A percentile compares a stretch with the other conserved stretches of the same genome.
Conservation (phyloP, 2,797 vertebrate species). For the Sparidentex hasta region DNA sequence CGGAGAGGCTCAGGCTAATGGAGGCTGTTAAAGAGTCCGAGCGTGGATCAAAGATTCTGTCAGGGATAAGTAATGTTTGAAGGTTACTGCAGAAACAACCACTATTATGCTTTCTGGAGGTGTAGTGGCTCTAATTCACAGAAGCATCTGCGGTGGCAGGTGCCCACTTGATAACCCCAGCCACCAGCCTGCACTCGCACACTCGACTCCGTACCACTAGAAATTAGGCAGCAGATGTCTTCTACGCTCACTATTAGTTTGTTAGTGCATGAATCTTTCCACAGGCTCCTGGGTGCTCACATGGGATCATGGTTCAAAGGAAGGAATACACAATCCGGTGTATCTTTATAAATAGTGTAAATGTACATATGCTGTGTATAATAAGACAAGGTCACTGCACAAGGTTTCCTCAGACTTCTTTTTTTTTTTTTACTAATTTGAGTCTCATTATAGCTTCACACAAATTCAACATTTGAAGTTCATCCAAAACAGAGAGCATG, state of each 20-base stretch:
- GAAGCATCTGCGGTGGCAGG: constrained; percentile 64
- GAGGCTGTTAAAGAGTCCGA: constrained; percentile 1
- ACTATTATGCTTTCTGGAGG: constrained; percentile 21
- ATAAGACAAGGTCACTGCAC: not conserved
- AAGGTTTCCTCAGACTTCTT: not conserved
- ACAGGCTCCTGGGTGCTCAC: constrained; percentile 1
- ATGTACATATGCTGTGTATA: not conserved
- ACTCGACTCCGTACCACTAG: constrained; percentile 12
- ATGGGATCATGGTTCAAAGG: constrained; percentile 8
- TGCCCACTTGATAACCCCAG: constrained; percentile 50
- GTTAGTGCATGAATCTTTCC: constrained; percentile 10
- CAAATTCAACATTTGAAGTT: constrained; percentile 26
- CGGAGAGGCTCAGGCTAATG: not conserved
- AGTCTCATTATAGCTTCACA: constrained; percentile 14
- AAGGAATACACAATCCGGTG: not conserved
- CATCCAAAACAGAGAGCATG: constrained; percentile 13
- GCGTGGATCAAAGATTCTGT: constrained; percentile 6
- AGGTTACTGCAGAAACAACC: constrained; percentile 28
- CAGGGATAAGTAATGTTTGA: constrained; percentile 15
- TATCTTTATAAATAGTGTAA: not conserved
- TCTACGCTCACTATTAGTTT: constrained; percentile 24
- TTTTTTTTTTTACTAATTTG: constrained; percentile 2
- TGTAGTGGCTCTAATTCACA: constrained; percentile 43
- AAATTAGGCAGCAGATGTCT: constrained; percentile 46
- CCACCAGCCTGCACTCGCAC: constrained; percentile 23